Conservation (phyloP, 2,113 vertebrate species). For the Limnothrissa miodon region DNA sequence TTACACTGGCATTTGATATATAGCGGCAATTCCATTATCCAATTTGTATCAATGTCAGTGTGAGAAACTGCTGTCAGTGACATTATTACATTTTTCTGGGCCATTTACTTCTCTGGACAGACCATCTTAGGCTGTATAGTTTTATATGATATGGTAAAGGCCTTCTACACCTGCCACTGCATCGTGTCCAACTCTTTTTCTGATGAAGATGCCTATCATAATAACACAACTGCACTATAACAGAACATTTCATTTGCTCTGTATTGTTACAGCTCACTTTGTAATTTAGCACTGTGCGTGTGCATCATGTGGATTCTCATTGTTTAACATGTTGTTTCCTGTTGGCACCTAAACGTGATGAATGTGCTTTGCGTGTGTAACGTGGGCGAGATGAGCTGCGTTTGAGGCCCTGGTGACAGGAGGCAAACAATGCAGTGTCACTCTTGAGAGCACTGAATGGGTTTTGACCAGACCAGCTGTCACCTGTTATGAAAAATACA, state of each 20-base stretch:
- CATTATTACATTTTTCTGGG: neutral
- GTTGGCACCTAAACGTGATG: neutral
- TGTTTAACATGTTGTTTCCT: neutral
- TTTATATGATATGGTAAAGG: neutral
- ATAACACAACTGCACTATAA: neutral
- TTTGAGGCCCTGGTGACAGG: neutral
- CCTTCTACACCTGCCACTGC: neutral
- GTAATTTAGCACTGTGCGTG: neutral
- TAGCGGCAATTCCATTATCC: slow-evolving; percentile 6
- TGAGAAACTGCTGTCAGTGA: neutral
- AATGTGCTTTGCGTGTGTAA: neutral
- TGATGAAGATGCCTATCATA: neutral
- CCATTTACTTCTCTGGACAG: neutral
- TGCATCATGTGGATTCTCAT: neutral
- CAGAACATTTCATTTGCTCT: neutral
- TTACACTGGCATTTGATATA: slow-evolving; percentile 15
- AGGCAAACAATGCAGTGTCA: neutral
- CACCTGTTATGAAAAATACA: slow-evolving; percentile 26
- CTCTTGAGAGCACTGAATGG: neutral
- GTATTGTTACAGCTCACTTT: neutral
- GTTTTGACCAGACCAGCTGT: slow-evolving; percentile 10
- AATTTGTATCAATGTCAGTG: slow-evolving; percentile 13
- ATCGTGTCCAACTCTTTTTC: neutral
- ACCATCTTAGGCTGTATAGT: neutral
- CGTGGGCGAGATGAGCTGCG: neutral